Evolutionary conservation across 2,797 vertebrate species (phyloP).

Genomic region (Uromys caudimaculatus): DNA sequence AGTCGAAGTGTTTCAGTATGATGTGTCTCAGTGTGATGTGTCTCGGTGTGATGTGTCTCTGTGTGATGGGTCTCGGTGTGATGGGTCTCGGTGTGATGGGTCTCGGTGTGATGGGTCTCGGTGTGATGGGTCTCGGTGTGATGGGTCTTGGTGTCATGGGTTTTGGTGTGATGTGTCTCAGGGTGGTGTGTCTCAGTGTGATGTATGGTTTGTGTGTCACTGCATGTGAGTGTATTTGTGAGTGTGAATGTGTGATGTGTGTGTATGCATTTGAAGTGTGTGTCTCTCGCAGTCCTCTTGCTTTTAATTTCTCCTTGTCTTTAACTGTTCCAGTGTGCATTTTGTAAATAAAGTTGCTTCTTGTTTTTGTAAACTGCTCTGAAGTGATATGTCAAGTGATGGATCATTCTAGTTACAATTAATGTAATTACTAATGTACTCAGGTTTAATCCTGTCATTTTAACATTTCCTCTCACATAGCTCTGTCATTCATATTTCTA

Average conservation of each 20-base stretch:
- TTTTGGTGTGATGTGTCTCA: too few relatives aligned
- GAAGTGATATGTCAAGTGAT: background rate
- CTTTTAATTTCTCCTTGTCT: background rate
- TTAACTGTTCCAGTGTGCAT: background rate
- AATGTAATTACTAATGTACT: background rate
- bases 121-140: too few relatives aligned
- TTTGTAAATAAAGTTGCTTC: background rate
- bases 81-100: background rate
- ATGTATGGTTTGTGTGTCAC: background rate
- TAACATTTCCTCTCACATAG: background rate
- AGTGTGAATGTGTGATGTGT: background rate
- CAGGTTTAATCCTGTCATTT: background rate
- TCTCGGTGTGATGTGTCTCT: background rate
- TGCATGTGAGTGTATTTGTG: background rate
- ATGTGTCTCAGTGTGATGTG: too few relatives aligned
- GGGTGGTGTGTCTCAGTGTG: background rate
- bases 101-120: too few relatives aligned
- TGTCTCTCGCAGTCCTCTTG: background rate
- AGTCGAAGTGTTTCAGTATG: background rate
- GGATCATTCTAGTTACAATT: background rate
- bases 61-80: background rate
- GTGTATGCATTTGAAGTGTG: background rate
- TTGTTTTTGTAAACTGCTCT: background rate
- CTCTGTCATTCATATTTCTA: background rate
- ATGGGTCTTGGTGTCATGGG: too few relatives aligned